Percentiles rank a stretch among this genome's conserved stretches.
Conservation (phyloP, 2,113 vertebrate genomes). For the Cyphomyrus plagiostoma region DNA sequence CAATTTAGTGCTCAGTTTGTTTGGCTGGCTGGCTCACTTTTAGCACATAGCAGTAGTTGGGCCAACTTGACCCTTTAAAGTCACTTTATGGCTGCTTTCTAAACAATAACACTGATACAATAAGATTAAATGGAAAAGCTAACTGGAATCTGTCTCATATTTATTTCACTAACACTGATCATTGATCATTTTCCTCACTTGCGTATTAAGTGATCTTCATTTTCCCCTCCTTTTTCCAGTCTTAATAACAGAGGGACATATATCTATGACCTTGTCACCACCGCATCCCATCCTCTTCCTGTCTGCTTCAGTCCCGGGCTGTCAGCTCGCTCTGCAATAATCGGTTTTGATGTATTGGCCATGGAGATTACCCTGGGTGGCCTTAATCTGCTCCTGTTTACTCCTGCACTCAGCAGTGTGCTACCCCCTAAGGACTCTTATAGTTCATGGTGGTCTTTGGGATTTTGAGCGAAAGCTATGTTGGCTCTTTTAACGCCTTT, state of each 20-base stretch:
- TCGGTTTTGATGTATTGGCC: slow-evolving; percentile 46
- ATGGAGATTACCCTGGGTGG: slow-evolving; percentile 50
- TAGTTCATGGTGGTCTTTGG: background rate
- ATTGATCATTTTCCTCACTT: background rate
- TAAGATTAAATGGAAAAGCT: background rate
- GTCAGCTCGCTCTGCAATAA: slow-evolving; percentile 10
- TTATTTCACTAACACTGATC: background rate
- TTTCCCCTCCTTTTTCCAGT: slow-evolving; percentile 35
- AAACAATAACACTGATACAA: background rate
- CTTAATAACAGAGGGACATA: slow-evolving; percentile 15
- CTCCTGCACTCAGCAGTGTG: slow-evolving; percentile 15
- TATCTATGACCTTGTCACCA: background rate
- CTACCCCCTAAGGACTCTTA: background rate
- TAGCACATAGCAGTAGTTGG: background rate
- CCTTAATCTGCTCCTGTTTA: slow-evolving; percentile 33
- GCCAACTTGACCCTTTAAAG: background rate
- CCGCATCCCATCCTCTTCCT: background rate
- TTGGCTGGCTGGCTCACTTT: background rate
- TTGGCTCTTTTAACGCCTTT: background rate
- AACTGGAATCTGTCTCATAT: background rate
- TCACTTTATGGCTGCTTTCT: background rate
- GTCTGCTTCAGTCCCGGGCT: slow-evolving; percentile 14
- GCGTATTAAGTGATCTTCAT: background rate
- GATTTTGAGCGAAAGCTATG: background rate
- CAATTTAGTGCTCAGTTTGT: background rate